These are phyloP conservation scores for Gastrophysa polygoni DNA, from an alignment of 2,888 invertebrate species.

Conservation along the genomic window DNA sequence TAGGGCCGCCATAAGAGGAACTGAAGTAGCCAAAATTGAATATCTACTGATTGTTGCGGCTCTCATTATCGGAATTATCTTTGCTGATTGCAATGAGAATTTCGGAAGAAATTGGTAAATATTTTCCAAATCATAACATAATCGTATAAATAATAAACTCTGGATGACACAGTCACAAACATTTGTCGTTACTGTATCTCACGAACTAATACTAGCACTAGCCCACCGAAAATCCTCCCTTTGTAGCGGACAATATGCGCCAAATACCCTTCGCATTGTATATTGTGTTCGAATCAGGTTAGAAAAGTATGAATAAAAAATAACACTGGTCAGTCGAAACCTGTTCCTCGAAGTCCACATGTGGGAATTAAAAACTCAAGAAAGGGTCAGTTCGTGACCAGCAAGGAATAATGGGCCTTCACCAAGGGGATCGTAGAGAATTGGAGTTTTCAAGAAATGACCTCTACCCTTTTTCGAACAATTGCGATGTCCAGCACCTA, in stretches of 20 bases:
- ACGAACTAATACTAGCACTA: conserved; percentile 16
- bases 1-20: no score
- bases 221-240: conserved; percentile 25
- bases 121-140: no score
- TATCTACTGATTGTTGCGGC: no score
- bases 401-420: conserved; percentile 31
- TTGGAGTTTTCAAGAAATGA: conserved; percentile 37
- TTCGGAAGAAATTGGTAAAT: no score
- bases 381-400: conserved; percentile 48
- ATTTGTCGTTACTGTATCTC: conserved; percentile 6
- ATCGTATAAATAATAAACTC: no score
- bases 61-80: no score
- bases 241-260: conserved; percentile 23
- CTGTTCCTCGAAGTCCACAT: conserved; percentile 46
- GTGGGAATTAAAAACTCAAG: conserved; percentile 47
- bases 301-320: conserved; percentile 32
- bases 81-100: no score
- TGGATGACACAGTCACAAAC: no score
- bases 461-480: conserved; percentile 46
- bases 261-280: conserved; percentile 27
- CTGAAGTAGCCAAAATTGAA: no score
- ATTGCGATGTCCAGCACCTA: conserved; percentile 51
- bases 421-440: conserved; percentile 20
- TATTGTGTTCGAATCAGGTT: conserved; percentile 35
- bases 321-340: conserved; percentile 50